Conservation (phyloP, 1,140 invertebrate species). For the Zeugodacus cucurbitae region DNA sequence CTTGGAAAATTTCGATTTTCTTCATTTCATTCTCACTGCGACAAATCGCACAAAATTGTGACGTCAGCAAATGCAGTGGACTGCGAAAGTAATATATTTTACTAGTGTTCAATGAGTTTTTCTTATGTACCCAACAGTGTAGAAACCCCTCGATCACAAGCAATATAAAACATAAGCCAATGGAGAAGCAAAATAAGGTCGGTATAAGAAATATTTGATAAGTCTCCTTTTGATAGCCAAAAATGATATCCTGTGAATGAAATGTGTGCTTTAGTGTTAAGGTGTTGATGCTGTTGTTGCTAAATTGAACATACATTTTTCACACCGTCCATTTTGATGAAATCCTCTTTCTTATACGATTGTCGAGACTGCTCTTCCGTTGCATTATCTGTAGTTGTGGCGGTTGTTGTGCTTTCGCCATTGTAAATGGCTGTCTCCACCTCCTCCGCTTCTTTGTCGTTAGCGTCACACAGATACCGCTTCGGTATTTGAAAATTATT, state of each 20-base stretch:
- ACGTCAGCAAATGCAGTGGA: slow-evolving; percentile 69
- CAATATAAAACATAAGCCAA: slow-evolving; percentile 55
- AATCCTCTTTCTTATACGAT: slow-evolving; percentile 57
- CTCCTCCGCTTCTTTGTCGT: slow-evolving; percentile 56
- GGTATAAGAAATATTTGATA: slow-evolving; percentile 63
- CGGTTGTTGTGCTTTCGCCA: background rate
- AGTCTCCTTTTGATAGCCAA: slow-evolving; percentile 56
- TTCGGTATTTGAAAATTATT: slow-evolving; percentile 58
- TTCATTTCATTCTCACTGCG: slow-evolving; percentile 67
- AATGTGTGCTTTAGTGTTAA: background rate
- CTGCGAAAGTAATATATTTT: slow-evolving; percentile 70
- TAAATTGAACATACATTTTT: slow-evolving; percentile 49
- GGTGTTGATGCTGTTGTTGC: too few relatives aligned
- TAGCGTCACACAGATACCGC: slow-evolving; percentile 51
- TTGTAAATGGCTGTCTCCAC: slow-evolving; percentile 53
- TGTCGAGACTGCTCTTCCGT: slow-evolving; percentile 43
- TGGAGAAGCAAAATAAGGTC: slow-evolving; percentile 65
- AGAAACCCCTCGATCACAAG: slow-evolving; percentile 64
- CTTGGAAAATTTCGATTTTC: slow-evolving; percentile 57
- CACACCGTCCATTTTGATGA: slow-evolving; percentile 60
- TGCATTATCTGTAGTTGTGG: slow-evolving; percentile 31
- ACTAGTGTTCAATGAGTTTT: slow-evolving; percentile 68
- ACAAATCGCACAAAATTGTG: slow-evolving; percentile 71
- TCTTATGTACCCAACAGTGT: slow-evolving; percentile 70
- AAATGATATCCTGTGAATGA: slow-evolving; percentile 59